Evolutionary conservation across 2,113 vertebrate species (phyloP).

Genomic region (Planiliza haematocheilus): DNA sequence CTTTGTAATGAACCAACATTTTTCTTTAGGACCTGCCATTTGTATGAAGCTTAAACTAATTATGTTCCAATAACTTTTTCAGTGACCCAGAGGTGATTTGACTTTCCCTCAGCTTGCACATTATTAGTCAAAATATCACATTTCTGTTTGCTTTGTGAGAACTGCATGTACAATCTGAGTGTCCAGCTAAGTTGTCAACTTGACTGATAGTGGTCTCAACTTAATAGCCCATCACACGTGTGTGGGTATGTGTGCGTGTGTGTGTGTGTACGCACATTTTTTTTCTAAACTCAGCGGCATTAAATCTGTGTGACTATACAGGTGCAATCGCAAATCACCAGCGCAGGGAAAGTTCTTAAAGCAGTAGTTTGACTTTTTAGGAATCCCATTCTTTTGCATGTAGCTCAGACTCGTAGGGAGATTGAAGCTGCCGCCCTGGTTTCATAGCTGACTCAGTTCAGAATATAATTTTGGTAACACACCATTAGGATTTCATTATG

Average conservation of each 20-base stretch:
- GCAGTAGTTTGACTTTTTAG: not conserved
- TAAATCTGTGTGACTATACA: not conserved
- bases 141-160: constrained; percentile 43
- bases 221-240: constrained; percentile 22
- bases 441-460: too few species aligned
- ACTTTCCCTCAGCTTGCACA: constrained; percentile 55
- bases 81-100: constrained; percentile 62
- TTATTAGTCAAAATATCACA: constrained; percentile 59
- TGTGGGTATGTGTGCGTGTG: not conserved
- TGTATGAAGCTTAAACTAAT: constrained; percentile 49
- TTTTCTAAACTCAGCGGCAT: not conserved
- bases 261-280: too few species aligned
- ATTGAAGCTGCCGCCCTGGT: too few species aligned
- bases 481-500: too few species aligned
- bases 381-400: not conserved
- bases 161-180: constrained; percentile 43
- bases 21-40: constrained; percentile 50
- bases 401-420: too few species aligned
- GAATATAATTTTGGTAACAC: too few species aligned
- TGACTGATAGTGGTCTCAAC: constrained; percentile 33
- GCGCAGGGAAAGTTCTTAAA: not conserved
- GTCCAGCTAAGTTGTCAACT: constrained; percentile 43
- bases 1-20: constrained; percentile 53
- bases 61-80: constrained; percentile 54
- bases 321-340: not conserved